phyloP scores from a whole-genome alignment of 2,113 vertebrate genomes.

The Sus scrofa region T2T-Sscrofa CM000818.6:77013001-77013500 shows the following conservation, averaged over 20 bases:
- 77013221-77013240: background rate
- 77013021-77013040: no score
- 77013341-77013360: background rate
- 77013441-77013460: background rate
- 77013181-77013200: background rate
- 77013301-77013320: background rate
- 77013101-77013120: conserved; percentile 31
- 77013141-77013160: background rate
- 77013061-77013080: background rate
- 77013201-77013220: background rate
- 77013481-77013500: conserved; percentile 1
- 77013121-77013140: background rate
- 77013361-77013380: background rate
- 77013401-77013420: background rate
- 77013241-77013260: background rate
- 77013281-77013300: background rate
- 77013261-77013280: background rate
- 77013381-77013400: background rate
- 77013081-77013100: background rate
- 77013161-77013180: conserved; percentile 5
- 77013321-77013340: background rate
- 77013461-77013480: conserved; percentile 6
- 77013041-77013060: no score
- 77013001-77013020: no score
- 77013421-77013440: background rate